Conservation (phyloP, 2,797 vertebrate genomes). For the Paedocypris micromegethes region DNA sequence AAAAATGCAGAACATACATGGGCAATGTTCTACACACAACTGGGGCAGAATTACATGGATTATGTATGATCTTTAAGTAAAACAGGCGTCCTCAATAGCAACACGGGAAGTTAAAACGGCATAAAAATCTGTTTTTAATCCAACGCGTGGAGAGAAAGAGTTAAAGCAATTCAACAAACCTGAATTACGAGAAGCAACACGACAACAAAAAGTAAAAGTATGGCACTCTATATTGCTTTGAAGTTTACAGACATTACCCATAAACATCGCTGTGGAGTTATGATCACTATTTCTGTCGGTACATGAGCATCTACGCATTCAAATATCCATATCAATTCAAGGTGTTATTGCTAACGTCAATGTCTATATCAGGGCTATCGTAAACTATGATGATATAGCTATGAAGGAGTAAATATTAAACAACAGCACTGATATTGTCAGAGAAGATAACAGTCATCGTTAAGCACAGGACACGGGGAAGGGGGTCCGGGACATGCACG, state of each 20-base stretch:
- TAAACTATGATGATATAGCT: conserved; percentile 30
- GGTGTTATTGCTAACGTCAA: conserved; percentile 72
- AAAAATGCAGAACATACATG: conserved; percentile 32
- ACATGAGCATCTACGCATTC: conserved; percentile 60
- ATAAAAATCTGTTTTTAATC: conserved; percentile 56
- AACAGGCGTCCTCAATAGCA: conserved; percentile 57
- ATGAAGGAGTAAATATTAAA: conserved; percentile 46
- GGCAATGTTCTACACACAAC: conserved; percentile 22
- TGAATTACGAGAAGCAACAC: conserved; percentile 56
- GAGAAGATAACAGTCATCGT: conserved; percentile 68
- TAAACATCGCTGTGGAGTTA: conserved; percentile 46
- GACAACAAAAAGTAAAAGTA: conserved; percentile 51
- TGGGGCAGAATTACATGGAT: conserved; percentile 25
- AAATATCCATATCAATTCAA: conserved; percentile 68
- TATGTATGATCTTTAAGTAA: conserved; percentile 48
- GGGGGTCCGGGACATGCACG: conserved; percentile 62
- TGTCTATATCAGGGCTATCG: conserved; percentile 59
- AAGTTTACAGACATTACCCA: conserved; percentile 38
- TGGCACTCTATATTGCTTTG: conserved; percentile 69
- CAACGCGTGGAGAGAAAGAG: conserved; percentile 46
- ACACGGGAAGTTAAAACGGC: conserved; percentile 56
- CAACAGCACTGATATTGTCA: conserved; percentile 54
- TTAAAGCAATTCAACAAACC: conserved; percentile 52
- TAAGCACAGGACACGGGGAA: conserved; percentile 50
- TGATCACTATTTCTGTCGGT: conserved; percentile 32